A percentile compares a stretch with the other conserved stretches of the same genome.
Conservation (phyloP, 2,113 vertebrate species). For the Argyrosomus japonicus region DNA sequence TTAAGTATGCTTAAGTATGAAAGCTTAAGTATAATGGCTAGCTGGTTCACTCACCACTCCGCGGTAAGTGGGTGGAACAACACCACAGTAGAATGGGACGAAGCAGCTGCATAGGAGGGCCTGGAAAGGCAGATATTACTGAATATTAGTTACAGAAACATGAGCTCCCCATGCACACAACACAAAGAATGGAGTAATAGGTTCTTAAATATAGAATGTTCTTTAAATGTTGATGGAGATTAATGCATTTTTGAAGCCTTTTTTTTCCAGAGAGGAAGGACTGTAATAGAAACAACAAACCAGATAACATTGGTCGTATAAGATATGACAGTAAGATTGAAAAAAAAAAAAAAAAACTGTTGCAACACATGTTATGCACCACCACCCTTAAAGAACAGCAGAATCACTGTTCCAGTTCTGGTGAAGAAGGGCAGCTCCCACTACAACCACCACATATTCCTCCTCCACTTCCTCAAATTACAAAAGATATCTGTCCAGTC, state of each 20-base stretch:
- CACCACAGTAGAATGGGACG: constrained; percentile 88
- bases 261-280: neutral
- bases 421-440: neutral
- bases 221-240: neutral
- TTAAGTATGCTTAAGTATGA: too few relatives aligned
- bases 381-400: neutral
- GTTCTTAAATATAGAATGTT: neutral
- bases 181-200: neutral
- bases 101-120: constrained; percentile 91
- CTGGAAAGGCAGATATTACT: constrained; percentile 69
- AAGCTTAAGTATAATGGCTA: neutral
- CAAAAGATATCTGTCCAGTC: neutral
- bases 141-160: neutral
- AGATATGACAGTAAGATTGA: neutral
- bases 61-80: constrained; percentile 91
- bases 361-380: neutral
- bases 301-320: too few relatives aligned
- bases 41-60: constrained; percentile 89
- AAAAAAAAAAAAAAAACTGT: neutral
- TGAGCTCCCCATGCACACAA: neutral
- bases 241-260: neutral
- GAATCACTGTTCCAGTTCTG: neutral
- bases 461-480: neutral
- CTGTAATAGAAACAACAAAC: neutral
- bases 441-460: neutral